Conservation (phyloP, 1,140 invertebrate genomes). For the Orius insidiosus region DNA sequence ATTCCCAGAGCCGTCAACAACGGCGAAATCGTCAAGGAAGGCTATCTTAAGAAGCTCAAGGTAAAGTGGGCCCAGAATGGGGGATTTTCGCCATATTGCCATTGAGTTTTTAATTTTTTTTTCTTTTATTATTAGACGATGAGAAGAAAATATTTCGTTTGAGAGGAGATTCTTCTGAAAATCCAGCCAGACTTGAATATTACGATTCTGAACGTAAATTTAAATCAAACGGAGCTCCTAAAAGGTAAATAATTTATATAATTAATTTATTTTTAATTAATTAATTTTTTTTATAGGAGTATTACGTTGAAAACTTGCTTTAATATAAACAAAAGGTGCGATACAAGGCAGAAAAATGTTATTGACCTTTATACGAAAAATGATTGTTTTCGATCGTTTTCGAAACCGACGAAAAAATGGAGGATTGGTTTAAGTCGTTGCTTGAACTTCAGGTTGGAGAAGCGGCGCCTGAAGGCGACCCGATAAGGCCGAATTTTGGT, state of each 20-base stretch:
- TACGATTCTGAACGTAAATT: slow-evolving; percentile 87
- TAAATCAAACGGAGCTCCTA: slow-evolving; percentile 45
- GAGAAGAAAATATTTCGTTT: slow-evolving; percentile 82
- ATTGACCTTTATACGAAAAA: slow-evolving; percentile 80
- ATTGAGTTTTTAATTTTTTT: background rate
- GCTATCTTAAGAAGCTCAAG: slow-evolving; percentile 59
- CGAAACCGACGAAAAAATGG: slow-evolving; percentile 60
- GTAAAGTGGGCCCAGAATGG: too few relatives aligned
- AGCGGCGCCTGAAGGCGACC: slow-evolving; percentile 35
- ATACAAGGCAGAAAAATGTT: slow-evolving; percentile 69
- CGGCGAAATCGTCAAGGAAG: slow-evolving; percentile 39
- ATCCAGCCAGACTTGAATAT: slow-evolving; percentile 70
- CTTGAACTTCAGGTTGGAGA: slow-evolving; percentile 55
- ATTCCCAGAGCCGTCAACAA: slow-evolving; percentile 17
- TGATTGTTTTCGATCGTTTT: slow-evolving; percentile 66
- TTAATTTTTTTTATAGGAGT: slow-evolving; percentile 31
- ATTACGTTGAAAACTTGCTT: slow-evolving; percentile 75
- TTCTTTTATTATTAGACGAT: slow-evolving; percentile 40
- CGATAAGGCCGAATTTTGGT: slow-evolving; percentile 45
- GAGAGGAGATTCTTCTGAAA: slow-evolving; percentile 44
- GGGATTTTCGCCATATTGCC: too few relatives aligned
- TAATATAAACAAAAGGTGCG: slow-evolving; percentile 60
- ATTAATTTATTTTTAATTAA: too few relatives aligned
- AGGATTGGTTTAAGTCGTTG: slow-evolving; percentile 64
- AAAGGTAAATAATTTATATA: too few relatives aligned